Conservation (phyloP, 92 coral and sea anemone species). For the Anthopleura xanthogrammica region DNA sequence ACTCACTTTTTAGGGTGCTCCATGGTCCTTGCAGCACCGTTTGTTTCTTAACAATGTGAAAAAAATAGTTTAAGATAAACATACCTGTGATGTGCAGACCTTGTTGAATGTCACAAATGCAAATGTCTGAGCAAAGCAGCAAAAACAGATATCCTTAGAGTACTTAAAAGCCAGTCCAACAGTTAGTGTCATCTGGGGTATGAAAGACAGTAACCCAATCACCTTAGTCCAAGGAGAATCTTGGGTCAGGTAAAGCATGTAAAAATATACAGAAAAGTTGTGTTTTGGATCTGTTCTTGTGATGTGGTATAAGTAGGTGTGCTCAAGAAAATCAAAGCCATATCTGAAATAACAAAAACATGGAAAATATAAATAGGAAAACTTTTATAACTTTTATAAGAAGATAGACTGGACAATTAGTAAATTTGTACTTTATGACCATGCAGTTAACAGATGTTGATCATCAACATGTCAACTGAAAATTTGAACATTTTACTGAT, state of each 20-base stretch:
- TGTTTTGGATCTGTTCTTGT: conserved; percentile 95
- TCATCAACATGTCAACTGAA: no score
- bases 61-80: neutral
- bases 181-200: conserved; percentile 81
- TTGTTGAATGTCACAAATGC: conserved; percentile 97
- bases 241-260: conserved; percentile 87
- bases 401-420: no score
- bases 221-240: conserved; percentile 70
- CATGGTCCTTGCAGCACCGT: no score
- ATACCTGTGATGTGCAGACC: conserved; percentile 99
- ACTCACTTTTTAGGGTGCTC: no score
- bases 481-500: no score
- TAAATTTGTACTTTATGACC: no score
- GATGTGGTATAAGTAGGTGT: conserved; percentile 91
- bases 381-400: no score
- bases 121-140: conserved; percentile 96
- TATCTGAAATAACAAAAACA: conserved; percentile 48
- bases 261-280: conserved; percentile 96
- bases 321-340: conserved; percentile 94
- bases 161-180: conserved; percentile 72
- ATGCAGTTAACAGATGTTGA: no score
- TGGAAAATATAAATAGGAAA: neutral
- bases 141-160: conserved; percentile 77
- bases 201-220: conserved; percentile 78
- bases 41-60: no score